Evolutionary conservation across 2,113 vertebrate species (phyloP), one percentile per base, ranked within the genome.

Genomic region (Nematolebias whitei): DNA sequence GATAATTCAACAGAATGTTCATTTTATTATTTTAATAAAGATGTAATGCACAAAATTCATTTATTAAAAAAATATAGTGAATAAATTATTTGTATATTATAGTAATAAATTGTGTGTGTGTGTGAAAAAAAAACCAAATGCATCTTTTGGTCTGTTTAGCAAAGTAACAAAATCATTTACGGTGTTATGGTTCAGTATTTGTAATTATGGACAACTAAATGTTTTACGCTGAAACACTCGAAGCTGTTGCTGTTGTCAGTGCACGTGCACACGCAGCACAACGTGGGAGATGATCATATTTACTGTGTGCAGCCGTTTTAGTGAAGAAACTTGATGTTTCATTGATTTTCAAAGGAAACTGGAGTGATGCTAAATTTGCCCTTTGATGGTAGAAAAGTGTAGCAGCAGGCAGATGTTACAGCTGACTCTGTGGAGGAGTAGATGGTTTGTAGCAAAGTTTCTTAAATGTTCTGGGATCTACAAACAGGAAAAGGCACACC

Each of bases 401-500:
- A 85, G 87, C 84, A 87, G 80, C 86, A 79, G 72, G 40, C 52
- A 56, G 80, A 79, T 86, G 83, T 79, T 74, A 63, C 68, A 63
- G 71, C 69, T 16, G 69, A 82, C 71, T 82, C 76, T 71, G 72
- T 74, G 73, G 78, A 80, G 80, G 68, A n/a, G 55, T 64, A 49
- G 74, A 41, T 53, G 29, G 68, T 68, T 52, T 48, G 49, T 57
- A 83, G 86, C 61, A 84, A 86, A 77, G 83, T 71, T 76, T 72
- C 40, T 62, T 39, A 22, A 43, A 63, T 64, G 16, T 61, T 70
- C 68, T 54, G 56, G 62, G 53, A 29, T 58, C 16, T 59, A 43
- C 50, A 53, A 55, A 55, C 39, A 44, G 44, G 47, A 22, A 19
- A 87, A 88, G 88, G 85, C 78, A 90, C 87, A 71, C 69, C 79